Base-by-base conservation (phyloP, 2,113 vertebrate species). In the Solea senegalensis region DNA sequence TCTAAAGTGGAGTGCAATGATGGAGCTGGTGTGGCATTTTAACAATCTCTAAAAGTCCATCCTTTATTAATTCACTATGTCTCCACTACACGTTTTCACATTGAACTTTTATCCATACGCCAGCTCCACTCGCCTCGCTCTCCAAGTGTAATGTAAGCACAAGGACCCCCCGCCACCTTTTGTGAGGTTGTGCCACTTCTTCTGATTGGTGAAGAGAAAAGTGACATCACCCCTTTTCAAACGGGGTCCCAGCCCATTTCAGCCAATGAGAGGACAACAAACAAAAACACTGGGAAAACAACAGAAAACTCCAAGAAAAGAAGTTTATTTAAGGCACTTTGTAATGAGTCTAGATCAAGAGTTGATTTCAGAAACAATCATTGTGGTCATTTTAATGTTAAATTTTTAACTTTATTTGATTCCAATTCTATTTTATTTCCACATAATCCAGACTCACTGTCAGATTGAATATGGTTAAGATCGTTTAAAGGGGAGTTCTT, bases 181-280 rank as follows among this genome's bases (percentile, higher is more conserved):
- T 58, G 34, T 58, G n/a, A 15, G 8, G 5, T 16, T 60, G 41
- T 7, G 41, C 44, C 34, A 8, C 16, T 21, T 1, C 2, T 44
- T 44, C 63, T 69, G 66, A 69, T 69, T 76, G 65, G 74, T 59
- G 16, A 9, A 34, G 21, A 45, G 12, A 41, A 28, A 8, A 16
- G 43, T 70, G 68, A 77, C 67, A 66, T 74, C 77, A 69, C 13
- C 0, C 1, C 52, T 46, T 45, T 64, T 69, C 34, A 65, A 65
- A 56, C 66, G 12, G 41, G 21, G 46, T 53, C 14, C 11, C 45
- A 27, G 68, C 48, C 41, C 14, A 44, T 34, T 12, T 44, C 11
- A 61, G 13, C 34, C 34, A 49, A 15, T 64, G 46, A 40, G 28
- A 21, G 1, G 8, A 59, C 14, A 56, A 2, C 26, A 4, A 41